Evolutionary conservation across 2,888 invertebrate genomes (phyloP), one percentile per base, ranked within the genome.

Genomic region (Apodemia mormo): DNA sequence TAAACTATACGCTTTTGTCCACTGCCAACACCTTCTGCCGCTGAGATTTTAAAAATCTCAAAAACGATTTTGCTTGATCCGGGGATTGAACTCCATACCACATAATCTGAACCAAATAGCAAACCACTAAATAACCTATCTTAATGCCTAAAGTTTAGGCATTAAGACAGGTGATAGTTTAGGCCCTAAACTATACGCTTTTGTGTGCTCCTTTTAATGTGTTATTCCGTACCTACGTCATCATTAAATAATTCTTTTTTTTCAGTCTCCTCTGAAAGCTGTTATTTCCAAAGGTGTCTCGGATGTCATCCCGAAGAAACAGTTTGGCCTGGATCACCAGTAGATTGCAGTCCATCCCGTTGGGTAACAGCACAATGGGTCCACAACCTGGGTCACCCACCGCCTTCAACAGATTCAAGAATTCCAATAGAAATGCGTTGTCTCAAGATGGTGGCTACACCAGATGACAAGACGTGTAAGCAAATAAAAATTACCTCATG

Each of bases 321-420:
- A 2, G 68, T 76, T 14, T 77, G 78, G 10, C 80, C 85, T 5
- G 91, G 92, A 0, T 71, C 74, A 0, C 73, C 79, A 1, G 80
- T 85, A n/a, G 82, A 87, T 70, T 93, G 92, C 68, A 80, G 84
- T 14, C 91, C 91, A 0, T 72, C 78, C 30, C 90, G 90, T 79
- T 92, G 91, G 90, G 92, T 92, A 64, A 81, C 89, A 0, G 84
- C 92, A 0, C 83, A 86, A 70, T 93, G 92, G 92, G 80, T 92
- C 4, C 90, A 87, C 79, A 89, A 91, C 74, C 81, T 89, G 14
- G 91, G 90, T 0, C 90, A 92, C 68, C 90, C 89, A 1, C 89
- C 92, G 9, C 92, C 93, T 0, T 79, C 82, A 1, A 92, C 92
- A 0, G 89, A 88, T 66, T 90, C 92, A 6, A 85, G 76, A 72